These are phyloP conservation scores for Choristoneura rosaceana DNA, from an alignment of 2,888 invertebrate species.

Conservation along the genomic window DNA sequence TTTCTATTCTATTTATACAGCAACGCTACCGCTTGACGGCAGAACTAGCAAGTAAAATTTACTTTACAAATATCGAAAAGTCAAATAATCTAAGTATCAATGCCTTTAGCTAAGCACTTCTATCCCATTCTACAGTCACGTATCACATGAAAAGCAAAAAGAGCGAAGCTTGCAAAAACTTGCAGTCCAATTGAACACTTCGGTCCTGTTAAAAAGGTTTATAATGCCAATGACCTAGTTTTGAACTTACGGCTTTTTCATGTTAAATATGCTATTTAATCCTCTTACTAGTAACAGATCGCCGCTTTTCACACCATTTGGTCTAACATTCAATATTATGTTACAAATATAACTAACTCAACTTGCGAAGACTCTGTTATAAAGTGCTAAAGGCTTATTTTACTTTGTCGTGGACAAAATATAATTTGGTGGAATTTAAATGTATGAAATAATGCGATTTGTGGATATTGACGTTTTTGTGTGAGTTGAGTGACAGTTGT, in stretches of 20 bases:
- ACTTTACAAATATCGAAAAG: not conserved
- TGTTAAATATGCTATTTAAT: constrained; percentile 65
- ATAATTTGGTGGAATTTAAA: constrained; percentile 47
- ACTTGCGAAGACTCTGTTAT: constrained; percentile 19
- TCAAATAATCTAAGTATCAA: not conserved
- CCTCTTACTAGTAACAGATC: constrained; percentile 80
- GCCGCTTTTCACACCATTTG: constrained; percentile 66
- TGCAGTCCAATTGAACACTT: not conserved
- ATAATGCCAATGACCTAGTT: not conserved
- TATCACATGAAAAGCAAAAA: not conserved
- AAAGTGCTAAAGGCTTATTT: constrained; percentile 24
- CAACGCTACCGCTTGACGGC: too few species aligned
- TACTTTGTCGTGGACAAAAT: constrained; percentile 7
- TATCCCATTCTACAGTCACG: constrained; percentile 61
- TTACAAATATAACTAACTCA: not conserved
- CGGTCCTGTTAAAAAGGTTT: not conserved
- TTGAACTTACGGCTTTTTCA: not conserved
- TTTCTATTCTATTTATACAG: too few species aligned
- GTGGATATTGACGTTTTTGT: constrained; percentile 54
- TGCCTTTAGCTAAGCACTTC: constrained; percentile 44
- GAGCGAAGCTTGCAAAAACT: not conserved
- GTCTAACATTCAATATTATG: constrained; percentile 56
- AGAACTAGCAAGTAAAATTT: too few species aligned
- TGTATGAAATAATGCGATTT: constrained; percentile 59
- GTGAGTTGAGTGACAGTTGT: constrained; percentile 54